Evolutionary conservation across 2,888 invertebrate genomes (phyloP), one percentile per base, ranked within the genome.

Genomic region (Perizoma affinitatum): DNA sequence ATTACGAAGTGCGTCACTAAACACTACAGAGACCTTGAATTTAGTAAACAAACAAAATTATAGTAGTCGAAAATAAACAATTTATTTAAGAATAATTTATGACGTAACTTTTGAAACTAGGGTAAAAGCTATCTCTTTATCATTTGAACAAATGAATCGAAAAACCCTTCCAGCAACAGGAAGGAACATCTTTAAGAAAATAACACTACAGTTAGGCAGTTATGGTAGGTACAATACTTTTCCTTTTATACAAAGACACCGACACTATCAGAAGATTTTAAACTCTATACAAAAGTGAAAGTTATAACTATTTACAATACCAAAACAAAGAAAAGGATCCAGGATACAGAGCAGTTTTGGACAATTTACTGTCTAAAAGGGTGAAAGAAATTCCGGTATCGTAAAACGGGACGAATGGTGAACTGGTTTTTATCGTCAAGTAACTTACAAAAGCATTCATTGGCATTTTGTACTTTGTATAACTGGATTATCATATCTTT

Each of bases 161-260:
- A 49, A 5, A 33, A 40, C 11, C 33, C 40, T 45, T 11, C 11
- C 8, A 10, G 33, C 8, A 10, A 42, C 22, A 6, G 11, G 8
- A 43, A 35, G n/a, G 6, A 43, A 35, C 42, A 51, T 44, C 6
- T 4, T 11, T 6, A 0, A 43, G 42, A 38, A 47, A 52, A 58
- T n/a, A 52, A 42, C 41, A 41, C 5, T 41, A 43, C 48, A 40
- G 52, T 57, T 48, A 38, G 5, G 35, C 67, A 63, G 52, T 61
- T 60, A 33, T 44, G 5, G 35, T 67, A 63, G 52, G 61, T 60
- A 33, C 36, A 46, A 66, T 61, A 66, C 60, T 68, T 74, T 69
- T 61, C 51, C 45, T 68, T 54, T 66, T 62, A 56, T 41, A 65
- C 61, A 67, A 67, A 61, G 44, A 41, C 33, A 40, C 34, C 9